Percentiles rank a stretch among this genome's conserved stretches.
Evolutionary conservation across 2,888 invertebrate species (phyloP).

Genomic region (Malthinus seriepunctatus): DNA sequence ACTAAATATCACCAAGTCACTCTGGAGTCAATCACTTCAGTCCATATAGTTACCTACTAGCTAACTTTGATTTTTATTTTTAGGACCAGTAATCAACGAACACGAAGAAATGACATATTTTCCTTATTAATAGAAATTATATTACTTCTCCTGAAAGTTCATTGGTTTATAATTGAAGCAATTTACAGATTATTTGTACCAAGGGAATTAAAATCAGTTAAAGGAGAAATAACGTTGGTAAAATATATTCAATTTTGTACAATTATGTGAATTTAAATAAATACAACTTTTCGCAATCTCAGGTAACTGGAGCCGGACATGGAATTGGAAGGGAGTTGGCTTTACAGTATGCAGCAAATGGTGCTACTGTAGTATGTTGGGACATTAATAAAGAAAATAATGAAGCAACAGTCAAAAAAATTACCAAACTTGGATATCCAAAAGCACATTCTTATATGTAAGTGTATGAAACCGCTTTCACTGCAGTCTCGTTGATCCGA

Average conservation of each 20-base stretch:
- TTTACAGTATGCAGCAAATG: conserved; percentile 69
- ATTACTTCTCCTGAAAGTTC: not conserved
- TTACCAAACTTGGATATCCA: conserved; percentile 56
- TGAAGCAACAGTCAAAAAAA: conserved; percentile 66
- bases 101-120: not conserved
- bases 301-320: conserved; percentile 86
- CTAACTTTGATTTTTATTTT: not conserved
- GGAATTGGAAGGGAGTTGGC: conserved; percentile 83
- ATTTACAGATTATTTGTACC: conserved; percentile 17
- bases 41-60: too few relatives aligned
- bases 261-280: not conserved
- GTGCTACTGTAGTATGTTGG: conserved; percentile 74
- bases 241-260: conserved; percentile 49
- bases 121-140: not conserved
- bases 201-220: conserved; percentile 53
- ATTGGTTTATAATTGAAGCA: conserved; percentile 2
- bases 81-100: not conserved
- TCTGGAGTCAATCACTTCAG: too few relatives aligned
- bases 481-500: too few relatives aligned
- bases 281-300: conserved; percentile 12
- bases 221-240: conserved; percentile 78
- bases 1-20: too few relatives aligned
- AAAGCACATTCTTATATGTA: conserved; percentile 52
- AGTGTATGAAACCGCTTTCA: conserved; percentile 12
- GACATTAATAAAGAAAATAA: conserved; percentile 75